Base-by-base conservation (phyloP, 2,888 invertebrate species). In the Drosophila dives region DNA sequence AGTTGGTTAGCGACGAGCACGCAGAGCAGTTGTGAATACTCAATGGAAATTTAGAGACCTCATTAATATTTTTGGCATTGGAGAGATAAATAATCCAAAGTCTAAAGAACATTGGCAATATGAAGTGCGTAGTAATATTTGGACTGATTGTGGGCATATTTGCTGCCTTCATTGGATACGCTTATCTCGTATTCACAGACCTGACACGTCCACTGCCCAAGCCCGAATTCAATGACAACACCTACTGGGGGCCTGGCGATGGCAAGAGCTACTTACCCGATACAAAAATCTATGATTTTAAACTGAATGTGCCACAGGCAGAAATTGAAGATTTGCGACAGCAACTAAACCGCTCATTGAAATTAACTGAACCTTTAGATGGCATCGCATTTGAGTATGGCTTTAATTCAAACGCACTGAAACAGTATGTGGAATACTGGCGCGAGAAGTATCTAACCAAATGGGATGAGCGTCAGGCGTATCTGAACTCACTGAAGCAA, bases 301-400 rank as follows among this genome's bases (percentile, higher is more conserved):
- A 59, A 11, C 50, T 92, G 32, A 56, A 86, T 32, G 83, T 87
- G 45, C 75, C 81, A 0, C 12, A 77, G 65, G 79, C 80, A 48
- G 91, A 89, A 45, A 94, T 96, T 50, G 91, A 93, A 20, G 95
- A 96, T 82, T 92, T 97, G 64, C 94, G 94, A 67, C 86, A 93
- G 42, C 94, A 96, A 54, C 92, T 97, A 54, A 94, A 93, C 56
- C 93, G 93, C 64, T 93, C 94, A 3, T 92, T 94, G 20, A 91
- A 94, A 2, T 93, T 94, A 3, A 91, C 93, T 0, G 93, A 94
- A 12, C 95, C 97, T 0, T 89, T 97, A 45, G 95, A 96, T 90
- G 94, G 94, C 56, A 93, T 94, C 0, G 94, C 94, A 4, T 98
- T 97, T 92, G 94, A 95, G 72, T 98, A 98, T 89, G 98, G 98